These are phyloP conservation scores for Argyresthia goedartella DNA, from an alignment of 2,888 invertebrate genomes.

Conservation along the genomic window DNA sequence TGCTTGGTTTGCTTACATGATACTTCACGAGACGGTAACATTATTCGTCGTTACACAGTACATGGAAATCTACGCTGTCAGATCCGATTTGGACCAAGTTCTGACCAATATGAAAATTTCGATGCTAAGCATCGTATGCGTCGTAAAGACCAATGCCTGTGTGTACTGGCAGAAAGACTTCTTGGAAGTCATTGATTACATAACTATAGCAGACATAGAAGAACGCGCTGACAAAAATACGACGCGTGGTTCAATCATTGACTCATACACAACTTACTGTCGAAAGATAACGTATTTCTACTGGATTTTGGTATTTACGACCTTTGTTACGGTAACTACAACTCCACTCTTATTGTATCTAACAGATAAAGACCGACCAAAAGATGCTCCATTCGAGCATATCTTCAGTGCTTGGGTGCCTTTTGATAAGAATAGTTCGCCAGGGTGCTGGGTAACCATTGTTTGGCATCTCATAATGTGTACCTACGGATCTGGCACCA, in stretches of 20 bases:
- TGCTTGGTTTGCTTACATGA: conserved; percentile 22
- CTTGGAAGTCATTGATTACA: conserved; percentile 37
- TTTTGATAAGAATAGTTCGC: conserved; percentile 40
- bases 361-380: not conserved
- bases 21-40: conserved; percentile 31
- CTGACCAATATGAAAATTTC: conserved; percentile 50
- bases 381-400: conserved; percentile 31
- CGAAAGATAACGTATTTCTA: conserved; percentile 40
- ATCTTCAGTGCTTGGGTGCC: conserved; percentile 57
- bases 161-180: conserved; percentile 41
- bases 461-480: conserved; percentile 33
- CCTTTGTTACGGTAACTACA: conserved; percentile 28
- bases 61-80: conserved; percentile 41
- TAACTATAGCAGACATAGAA: conserved; percentile 40
- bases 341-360: conserved; percentile 35
- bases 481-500: conserved; percentile 33
- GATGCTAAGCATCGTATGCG: conserved; percentile 46
- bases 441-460: conserved; percentile 45
- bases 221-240: conserved; percentile 32
- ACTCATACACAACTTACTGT: conserved; percentile 43
- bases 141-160: conserved; percentile 39
- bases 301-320: conserved; percentile 41
- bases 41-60: conserved; percentile 44
- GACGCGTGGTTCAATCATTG: conserved; percentile 25
- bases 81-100: conserved; percentile 38